Evolutionary conservation across 2,888 invertebrate species (phyloP).

Genomic region (Phymatocera aterrima): DNA sequence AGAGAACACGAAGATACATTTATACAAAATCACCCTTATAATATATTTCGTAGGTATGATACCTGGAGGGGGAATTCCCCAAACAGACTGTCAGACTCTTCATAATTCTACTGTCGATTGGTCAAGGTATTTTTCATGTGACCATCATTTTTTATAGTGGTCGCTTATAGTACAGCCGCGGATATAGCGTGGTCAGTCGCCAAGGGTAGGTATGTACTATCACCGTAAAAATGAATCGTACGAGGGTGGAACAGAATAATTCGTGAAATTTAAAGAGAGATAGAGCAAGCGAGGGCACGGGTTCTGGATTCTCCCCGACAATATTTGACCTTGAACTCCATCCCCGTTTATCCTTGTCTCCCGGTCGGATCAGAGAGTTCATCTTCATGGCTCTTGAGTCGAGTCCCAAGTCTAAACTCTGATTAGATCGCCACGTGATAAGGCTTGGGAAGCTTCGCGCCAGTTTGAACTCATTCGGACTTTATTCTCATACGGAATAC

Average conservation of each 20-base stretch:
- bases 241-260: slow-evolving; percentile 15
- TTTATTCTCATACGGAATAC: not conserved
- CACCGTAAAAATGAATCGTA: not conserved
- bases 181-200: no score
- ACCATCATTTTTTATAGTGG: not conserved
- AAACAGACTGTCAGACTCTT: no score
- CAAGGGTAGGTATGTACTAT: not conserved
- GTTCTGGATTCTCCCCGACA: not conserved
- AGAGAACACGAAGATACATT: no score
- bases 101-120: not conserved
- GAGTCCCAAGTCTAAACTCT: slow-evolving; percentile 27
- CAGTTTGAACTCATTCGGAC: not conserved
- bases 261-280: slow-evolving; percentile 29
- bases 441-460: not conserved
- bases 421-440: slow-evolving; percentile 36
- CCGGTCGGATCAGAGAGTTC: slow-evolving; percentile 17
- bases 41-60: no score
- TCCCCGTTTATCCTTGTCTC: slow-evolving; percentile 17
- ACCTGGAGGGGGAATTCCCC: no score
- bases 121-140: not conserved
- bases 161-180: not conserved
- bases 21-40: no score
- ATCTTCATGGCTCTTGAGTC: slow-evolving; percentile 29
- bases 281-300: not conserved
- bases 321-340: slow-evolving; percentile 35